Evolutionary conservation across 92 coral and sea anemone genomes (phyloP), one percentile per base, ranked within the genome.

Genomic region (Umimayanthus chanpuru): DNA sequence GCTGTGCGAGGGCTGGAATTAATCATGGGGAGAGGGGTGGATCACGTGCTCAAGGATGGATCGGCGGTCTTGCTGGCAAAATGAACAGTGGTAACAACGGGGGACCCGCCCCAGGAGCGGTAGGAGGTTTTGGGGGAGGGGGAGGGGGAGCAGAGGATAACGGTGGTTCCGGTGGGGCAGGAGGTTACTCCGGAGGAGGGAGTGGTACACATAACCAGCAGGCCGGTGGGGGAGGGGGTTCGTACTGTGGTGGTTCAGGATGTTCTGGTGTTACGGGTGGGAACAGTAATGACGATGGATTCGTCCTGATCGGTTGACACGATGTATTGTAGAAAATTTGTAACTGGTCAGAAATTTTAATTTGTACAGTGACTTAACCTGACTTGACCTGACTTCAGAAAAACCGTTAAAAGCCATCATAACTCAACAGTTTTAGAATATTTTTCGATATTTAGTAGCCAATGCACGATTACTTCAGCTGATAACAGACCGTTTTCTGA

Each of bases 171-270:
- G 96, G 94, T 16, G 92, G 94, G 20, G 94, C 93, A 4, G 94
- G 94, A 0, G 96, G 96, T 50, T 94, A 94, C 75, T 94, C 94
- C 41, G 96, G 96, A 1, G 96, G 96, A 71, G 96, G 96, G 23
- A 94, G 94, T 39, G 77, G 77, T 9, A 73, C 44, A n/a, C 40
- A 81, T 5, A 5, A 5, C 3, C 44, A 76, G 0, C 94, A 94
- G 65, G 94, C 94, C 74, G 96, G 94, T 82, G 96, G 94, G 84
- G 96, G 96, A 82, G 94, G 94, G 15, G 92, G 94, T 10, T 89
- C 96, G 80, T 91, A 87, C 64, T 91, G 94, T 23, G 25, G 88
- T 50, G 56, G 56, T 50, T 50, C 56, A 50, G 56, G 3, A 50
- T 83, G 96, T 86, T 4, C 20, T 16, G 91, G 91, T 50, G 79